Evolutionary conservation across 2,113 vertebrate genomes (phyloP).

Genomic region (Corythornis vintsioides): DNA sequence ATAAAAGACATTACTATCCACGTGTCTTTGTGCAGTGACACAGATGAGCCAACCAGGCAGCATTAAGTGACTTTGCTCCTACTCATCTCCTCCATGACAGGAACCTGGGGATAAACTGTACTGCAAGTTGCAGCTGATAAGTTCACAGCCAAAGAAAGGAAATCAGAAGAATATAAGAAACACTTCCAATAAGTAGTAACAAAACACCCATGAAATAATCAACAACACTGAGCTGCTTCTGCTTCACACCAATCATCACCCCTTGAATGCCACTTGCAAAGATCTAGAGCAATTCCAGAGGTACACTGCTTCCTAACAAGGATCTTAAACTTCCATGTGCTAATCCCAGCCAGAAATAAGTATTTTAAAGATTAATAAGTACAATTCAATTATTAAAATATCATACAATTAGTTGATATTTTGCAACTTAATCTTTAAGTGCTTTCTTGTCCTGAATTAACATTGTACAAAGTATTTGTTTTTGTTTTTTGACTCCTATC

Average conservation of each 20-base stretch:
- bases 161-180: not conserved
- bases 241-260: not conserved
- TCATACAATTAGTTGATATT: not conserved
- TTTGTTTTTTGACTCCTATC: not conserved
- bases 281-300: not conserved
- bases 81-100: not conserved
- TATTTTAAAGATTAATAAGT: not conserved
- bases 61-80: not conserved
- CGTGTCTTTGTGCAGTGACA: not conserved
- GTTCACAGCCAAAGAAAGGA: not conserved
- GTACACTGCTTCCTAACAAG: not conserved
- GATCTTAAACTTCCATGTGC: not conserved
- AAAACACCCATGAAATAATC: not conserved
- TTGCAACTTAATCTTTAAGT: not conserved
- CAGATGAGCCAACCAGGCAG: not conserved
- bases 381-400: not conserved
- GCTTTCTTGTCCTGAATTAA: not conserved
- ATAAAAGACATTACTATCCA: not conserved
- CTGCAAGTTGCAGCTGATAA: not conserved
- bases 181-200: not conserved
- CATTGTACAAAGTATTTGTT: not conserved
- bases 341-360: not conserved
- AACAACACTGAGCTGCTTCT: not conserved
- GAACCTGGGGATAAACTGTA: not conserved
- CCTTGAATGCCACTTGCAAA: not conserved